Conservation (phyloP, 2,797 vertebrate species). For the Lagorchestes hirsutus region DNA sequence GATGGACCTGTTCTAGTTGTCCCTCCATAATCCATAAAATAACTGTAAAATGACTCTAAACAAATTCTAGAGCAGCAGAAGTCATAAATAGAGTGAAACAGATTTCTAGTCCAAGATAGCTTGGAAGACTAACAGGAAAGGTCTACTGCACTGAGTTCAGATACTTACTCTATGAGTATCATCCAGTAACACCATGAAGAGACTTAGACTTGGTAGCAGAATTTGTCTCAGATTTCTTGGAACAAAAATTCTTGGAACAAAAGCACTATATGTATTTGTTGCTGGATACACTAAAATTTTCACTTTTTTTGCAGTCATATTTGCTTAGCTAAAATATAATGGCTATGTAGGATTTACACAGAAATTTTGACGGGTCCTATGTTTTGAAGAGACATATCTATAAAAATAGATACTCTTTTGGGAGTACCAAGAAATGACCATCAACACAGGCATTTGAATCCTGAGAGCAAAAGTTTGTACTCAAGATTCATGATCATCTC, state of each 20-base stretch:
- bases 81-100: no score
- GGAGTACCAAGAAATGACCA: slow-evolving; percentile 78
- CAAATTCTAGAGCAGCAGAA: no score
- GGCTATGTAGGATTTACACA: slow-evolving; percentile 45
- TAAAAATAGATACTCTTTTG: slow-evolving; percentile 74
- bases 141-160: no score
- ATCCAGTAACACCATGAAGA: background rate
- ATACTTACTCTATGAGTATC: background rate
- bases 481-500: slow-evolving; percentile 78
- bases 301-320: background rate
- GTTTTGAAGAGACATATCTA: slow-evolving; percentile 65
- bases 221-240: background rate
- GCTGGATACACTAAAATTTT: background rate
- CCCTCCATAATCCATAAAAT: no score
- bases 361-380: slow-evolving; percentile 53
- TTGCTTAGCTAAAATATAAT: slow-evolving; percentile 35
- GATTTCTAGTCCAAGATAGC: no score
- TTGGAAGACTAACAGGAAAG: no score
- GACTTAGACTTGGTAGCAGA: background rate
- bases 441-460: slow-evolving; percentile 76
- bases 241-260: background rate
- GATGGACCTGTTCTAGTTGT: no score
- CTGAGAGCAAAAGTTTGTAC: slow-evolving; percentile 73
- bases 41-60: no score
- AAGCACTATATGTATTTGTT: background rate